phyloP scores from a whole-genome alignment of 1,140 invertebrate species.

The Zaprionus camerounensis region DNA sequence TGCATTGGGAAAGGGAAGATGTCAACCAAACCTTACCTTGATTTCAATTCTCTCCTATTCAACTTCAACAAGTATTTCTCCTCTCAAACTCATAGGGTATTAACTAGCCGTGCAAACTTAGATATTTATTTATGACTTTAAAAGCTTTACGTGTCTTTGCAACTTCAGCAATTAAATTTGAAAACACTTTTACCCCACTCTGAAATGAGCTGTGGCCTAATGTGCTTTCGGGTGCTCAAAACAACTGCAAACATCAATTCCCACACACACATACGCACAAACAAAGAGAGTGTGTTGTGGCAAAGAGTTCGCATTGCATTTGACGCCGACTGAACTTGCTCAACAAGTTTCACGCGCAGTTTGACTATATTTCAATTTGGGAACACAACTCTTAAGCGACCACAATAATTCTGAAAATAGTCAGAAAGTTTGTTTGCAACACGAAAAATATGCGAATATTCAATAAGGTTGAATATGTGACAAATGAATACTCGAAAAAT shows the following conservation, averaged over 20 bases:
- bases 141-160: conserved; percentile 19
- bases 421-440: background rate
- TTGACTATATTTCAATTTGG: conserved; percentile 68
- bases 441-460: conserved; percentile 11
- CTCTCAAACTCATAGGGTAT: background rate
- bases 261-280: background rate
- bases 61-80: background rate
- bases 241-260: conserved; percentile 27
- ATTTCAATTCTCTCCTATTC: background rate
- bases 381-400: conserved; percentile 22
- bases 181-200: conserved; percentile 6
- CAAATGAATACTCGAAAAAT: background rate
- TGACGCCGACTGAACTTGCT: conserved; percentile 40
- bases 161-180: conserved; percentile 33
- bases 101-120: background rate
- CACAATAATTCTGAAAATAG: conserved; percentile 17
- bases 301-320: conserved; percentile 36
- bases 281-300: conserved; percentile 5
- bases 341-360: conserved; percentile 36
- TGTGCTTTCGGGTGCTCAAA: conserved; percentile 42
- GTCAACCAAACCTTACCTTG: too few species aligned
- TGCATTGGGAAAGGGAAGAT: background rate
- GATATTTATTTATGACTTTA: conserved; percentile 12
- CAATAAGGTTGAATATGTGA: background rate
- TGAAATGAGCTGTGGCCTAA: conserved; percentile 32